Conservation (phyloP, 2,797 vertebrate species). For the Uromys caudimaculatus region DNA sequence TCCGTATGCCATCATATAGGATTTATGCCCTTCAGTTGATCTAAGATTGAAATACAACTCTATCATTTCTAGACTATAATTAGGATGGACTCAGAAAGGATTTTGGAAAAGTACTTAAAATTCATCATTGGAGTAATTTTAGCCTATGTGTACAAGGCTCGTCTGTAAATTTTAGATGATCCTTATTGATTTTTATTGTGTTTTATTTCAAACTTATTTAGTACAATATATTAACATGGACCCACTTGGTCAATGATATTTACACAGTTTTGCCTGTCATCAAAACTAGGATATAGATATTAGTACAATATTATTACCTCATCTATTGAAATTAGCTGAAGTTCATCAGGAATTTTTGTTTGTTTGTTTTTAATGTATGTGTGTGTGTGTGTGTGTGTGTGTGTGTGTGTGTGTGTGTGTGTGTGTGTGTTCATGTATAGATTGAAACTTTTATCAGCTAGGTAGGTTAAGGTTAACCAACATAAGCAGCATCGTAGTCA, state of each 20-base stretch:
- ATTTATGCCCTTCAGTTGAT: neutral
- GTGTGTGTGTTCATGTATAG: neutral
- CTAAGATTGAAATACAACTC: neutral
- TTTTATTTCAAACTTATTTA: constrained; percentile 48
- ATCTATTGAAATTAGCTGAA: neutral
- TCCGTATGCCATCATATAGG: neutral
- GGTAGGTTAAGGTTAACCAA: neutral
- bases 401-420: neutral
- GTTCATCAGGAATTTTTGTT: neutral
- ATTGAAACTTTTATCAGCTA: neutral
- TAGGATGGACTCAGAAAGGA: neutral
- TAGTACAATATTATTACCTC: neutral
- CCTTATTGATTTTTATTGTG: neutral
- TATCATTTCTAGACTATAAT: neutral
- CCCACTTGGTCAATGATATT: neutral
- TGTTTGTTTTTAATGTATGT: neutral
- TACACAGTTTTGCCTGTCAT: neutral
- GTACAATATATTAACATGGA: neutral
- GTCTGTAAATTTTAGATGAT: neutral
- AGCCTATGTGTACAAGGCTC: neutral
- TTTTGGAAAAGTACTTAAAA: neutral
- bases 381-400: neutral
- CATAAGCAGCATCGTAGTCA: neutral
- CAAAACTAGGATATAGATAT: constrained; percentile 1
- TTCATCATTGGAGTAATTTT: neutral